Evolutionary conservation across 2,797 vertebrate genomes (phyloP).

Genomic region (Phrynocephalus vlangalii): DNA sequence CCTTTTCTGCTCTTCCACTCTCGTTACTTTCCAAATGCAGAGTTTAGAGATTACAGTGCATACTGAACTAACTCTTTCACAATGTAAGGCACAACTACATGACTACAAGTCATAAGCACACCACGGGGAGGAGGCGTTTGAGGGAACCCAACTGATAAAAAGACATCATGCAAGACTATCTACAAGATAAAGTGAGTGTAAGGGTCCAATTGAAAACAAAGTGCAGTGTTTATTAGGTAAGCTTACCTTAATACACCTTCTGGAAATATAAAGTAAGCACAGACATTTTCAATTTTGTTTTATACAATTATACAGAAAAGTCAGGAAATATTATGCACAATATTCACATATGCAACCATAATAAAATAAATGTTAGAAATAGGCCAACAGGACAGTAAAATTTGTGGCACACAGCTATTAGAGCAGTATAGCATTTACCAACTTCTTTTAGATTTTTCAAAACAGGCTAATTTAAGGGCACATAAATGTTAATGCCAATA

Average conservation of each 20-base stretch:
- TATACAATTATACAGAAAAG: conserved; percentile 78
- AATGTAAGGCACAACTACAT: conserved; percentile 89
- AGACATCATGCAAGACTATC: conserved; percentile 81
- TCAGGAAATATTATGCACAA: conserved; percentile 73
- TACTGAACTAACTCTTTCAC: conserved; percentile 76
- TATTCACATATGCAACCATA: conserved; percentile 79
- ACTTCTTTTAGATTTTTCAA: conserved; percentile 29
- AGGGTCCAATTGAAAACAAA: conserved; percentile 78
- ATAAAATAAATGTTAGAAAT: conserved; percentile 71
- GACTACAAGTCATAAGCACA: conserved; percentile 81
- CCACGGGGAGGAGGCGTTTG: conserved; percentile 73
- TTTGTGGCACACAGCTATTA: conserved; percentile 66
- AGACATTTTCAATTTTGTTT: conserved; percentile 71
- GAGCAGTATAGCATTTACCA: conserved; percentile 67
- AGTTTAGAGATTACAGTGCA: conserved; percentile 76
- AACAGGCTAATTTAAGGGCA: conserved; percentile 59
- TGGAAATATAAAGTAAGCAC: conserved; percentile 71
- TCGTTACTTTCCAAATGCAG: conserved; percentile 66
- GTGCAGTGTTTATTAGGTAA: conserved; percentile 73
- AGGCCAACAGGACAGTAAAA: conserved; percentile 70
- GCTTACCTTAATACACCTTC: conserved; percentile 69
- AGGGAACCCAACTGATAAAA: conserved; percentile 62
- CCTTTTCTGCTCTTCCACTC: conserved; percentile 67
- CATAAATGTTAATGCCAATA: conserved; percentile 63
- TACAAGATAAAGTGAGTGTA: conserved; percentile 72